Conservation (phyloP, 2,888 invertebrate genomes). For the Isoperla grammatica region DNA sequence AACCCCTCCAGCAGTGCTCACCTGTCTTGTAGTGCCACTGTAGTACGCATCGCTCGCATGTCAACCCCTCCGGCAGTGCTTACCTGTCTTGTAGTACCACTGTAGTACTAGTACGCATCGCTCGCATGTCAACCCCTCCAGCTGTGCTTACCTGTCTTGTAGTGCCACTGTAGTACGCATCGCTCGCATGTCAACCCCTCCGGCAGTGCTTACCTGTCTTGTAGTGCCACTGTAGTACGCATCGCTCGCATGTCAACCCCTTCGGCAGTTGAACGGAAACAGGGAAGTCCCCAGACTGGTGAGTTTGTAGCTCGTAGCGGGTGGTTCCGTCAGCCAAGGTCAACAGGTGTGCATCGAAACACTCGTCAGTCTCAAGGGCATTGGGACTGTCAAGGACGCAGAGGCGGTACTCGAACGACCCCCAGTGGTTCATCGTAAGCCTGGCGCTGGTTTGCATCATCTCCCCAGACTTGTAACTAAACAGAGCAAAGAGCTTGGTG, state of each 20-base stretch:
- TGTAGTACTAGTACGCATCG: slow-evolving; percentile 27
- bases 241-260: slow-evolving; percentile 24
- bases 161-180: slow-evolving; percentile 30
- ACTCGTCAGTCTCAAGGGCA: slow-evolving; percentile 48
- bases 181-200: slow-evolving; percentile 23
- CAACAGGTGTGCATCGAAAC: slow-evolving; percentile 46
- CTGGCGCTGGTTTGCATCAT: slow-evolving; percentile 39
- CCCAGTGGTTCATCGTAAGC: slow-evolving; percentile 47
- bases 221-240: slow-evolving; percentile 30
- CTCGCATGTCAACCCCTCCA: slow-evolving; percentile 24
- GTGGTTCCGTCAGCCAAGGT: slow-evolving; percentile 37
- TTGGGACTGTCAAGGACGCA: slow-evolving; percentile 44
- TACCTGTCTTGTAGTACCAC: slow-evolving; percentile 29
- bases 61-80: slow-evolving; percentile 19
- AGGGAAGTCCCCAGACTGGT: slow-evolving; percentile 36
- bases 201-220: slow-evolving; percentile 23
- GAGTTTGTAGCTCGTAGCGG: slow-evolving; percentile 33
- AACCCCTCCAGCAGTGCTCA: slow-evolving; percentile 19
- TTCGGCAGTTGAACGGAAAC: slow-evolving; percentile 34
- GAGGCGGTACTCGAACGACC: slow-evolving; percentile 47
- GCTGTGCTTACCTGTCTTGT: slow-evolving; percentile 22
- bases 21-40: slow-evolving; percentile 29
- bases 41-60: slow-evolving; percentile 25
- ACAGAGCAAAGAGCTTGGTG: no score
- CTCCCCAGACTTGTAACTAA: slow-evolving; percentile 39